A percentile compares a stretch with the other conserved stretches of the same genome.
phyloP scores from a whole-genome alignment of 2,113 vertebrate genomes.

The Thunnus maccoyii region DNA sequence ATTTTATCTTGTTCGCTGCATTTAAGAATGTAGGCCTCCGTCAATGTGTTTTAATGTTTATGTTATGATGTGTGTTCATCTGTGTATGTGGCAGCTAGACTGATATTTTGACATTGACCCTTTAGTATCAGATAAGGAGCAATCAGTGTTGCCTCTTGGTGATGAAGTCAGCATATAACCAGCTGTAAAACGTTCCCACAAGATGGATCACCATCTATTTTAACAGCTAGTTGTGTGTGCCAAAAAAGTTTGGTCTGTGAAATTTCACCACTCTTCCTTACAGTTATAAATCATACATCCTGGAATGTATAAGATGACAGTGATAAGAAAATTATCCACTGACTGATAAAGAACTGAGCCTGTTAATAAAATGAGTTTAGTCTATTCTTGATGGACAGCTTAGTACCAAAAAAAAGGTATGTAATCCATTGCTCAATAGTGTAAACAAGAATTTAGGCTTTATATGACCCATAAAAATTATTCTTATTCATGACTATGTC shows the following conservation, averaged over 20 bases:
- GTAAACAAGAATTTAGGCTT: not conserved
- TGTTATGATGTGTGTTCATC: constrained; percentile 10
- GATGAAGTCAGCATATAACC: constrained; percentile 3
- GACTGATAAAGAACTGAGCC: not conserved
- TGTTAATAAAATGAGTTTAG: not conserved
- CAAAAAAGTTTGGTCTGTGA: not conserved
- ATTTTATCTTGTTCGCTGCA: constrained; percentile 63
- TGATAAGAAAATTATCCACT: not conserved
- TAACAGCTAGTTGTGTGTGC: not conserved
- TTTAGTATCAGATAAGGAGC: constrained; percentile 7
- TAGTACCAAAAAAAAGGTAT: too few species aligned
- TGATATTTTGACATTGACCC: constrained; percentile 24
- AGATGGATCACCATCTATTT: not conserved
- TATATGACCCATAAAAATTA: not conserved
- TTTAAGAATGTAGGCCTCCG: constrained; percentile 16
- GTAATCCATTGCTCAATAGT: not conserved
- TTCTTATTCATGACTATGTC: not conserved
- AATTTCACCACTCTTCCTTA: not conserved
- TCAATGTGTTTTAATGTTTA: constrained; percentile 26
- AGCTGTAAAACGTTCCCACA: not conserved
- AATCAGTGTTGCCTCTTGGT: not conserved
- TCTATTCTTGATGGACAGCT: too few species aligned
- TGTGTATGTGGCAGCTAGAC: constrained; percentile 5
- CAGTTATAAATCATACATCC: constrained; percentile 7
- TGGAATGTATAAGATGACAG: not conserved